phyloP scores from a whole-genome alignment of 2,888 invertebrate species.

The Panorpa germanica region DNA sequence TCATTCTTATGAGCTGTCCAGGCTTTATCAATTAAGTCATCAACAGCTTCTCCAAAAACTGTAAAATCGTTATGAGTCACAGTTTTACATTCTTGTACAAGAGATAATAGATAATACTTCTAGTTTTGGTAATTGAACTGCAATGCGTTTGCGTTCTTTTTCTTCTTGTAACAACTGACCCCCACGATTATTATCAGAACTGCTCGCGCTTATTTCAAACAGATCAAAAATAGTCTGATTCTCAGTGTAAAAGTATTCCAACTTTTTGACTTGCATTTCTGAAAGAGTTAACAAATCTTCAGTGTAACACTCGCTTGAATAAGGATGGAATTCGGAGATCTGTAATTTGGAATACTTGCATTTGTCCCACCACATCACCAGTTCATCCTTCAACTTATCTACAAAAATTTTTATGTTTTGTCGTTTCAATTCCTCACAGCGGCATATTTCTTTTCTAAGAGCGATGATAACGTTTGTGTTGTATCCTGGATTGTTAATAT shows the following conservation, averaged over 20 bases:
- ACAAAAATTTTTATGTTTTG: constrained; percentile 64
- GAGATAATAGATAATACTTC: constrained; percentile 39
- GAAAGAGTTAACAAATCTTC: constrained; percentile 65
- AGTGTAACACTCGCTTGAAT: constrained; percentile 45
- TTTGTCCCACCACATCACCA: constrained; percentile 55
- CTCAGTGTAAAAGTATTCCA: constrained; percentile 41
- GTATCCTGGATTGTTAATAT: too few species aligned
- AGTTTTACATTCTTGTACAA: constrained; percentile 33
- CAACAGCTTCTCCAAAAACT: constrained; percentile 40
- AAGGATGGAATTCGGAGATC: constrained; percentile 40
- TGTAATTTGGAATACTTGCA: constrained; percentile 47
- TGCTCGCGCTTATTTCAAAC: too few species aligned
- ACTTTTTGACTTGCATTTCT: constrained; percentile 54
- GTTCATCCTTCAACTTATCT: constrained; percentile 51
- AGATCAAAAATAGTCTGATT: constrained; percentile 48
- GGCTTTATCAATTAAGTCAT: constrained; percentile 37
- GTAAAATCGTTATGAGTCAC: constrained; percentile 33
- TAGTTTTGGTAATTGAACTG: constrained; percentile 51
- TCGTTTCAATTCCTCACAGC: constrained; percentile 55
- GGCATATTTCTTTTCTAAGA: constrained; percentile 46
- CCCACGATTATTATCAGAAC: constrained; percentile 74
- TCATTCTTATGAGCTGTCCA: too few species aligned
- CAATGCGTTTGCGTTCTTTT: constrained; percentile 62
- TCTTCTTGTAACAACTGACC: constrained; percentile 74
- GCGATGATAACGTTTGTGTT: too few species aligned